These are phyloP conservation scores for Centruroides vittatus DNA, from an alignment of 1,140 invertebrate genomes.

Conservation along the genomic window DNA sequence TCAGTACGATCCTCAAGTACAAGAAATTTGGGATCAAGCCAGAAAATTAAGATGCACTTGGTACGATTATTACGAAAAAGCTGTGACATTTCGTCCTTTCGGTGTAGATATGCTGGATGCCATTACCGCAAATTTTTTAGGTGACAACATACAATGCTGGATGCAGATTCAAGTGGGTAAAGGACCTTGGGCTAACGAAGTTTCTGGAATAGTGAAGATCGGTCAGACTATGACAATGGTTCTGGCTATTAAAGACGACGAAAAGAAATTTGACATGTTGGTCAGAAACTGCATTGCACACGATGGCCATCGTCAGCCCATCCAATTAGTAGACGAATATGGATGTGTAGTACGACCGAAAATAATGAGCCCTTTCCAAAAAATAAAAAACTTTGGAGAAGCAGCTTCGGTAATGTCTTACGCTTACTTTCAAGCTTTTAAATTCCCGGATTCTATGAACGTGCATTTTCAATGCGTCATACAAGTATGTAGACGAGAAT, in stretches of 20 bases:
- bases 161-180: conserved; percentile 94
- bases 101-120: conserved; percentile 81
- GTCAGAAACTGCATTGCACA: conserved; percentile 88
- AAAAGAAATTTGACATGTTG: conserved; percentile 90
- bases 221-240: conserved; percentile 97
- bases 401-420: conserved; percentile 81
- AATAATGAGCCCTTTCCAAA: conserved; percentile 83
- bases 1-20: conserved; percentile 86
- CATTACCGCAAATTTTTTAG: conserved; percentile 83
- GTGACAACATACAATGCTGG: conserved; percentile 89
- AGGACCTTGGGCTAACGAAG: conserved; percentile 88
- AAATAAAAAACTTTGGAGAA: conserved; percentile 88
- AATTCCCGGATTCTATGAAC: conserved; percentile 94
- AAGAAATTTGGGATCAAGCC: conserved; percentile 62
- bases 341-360: conserved; percentile 84
- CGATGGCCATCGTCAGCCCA: conserved; percentile 84
- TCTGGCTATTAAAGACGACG: conserved; percentile 85
- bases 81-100: conserved; percentile 83
- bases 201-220: conserved; percentile 84
- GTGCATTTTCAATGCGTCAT: conserved; percentile 95
- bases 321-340: conserved; percentile 81
- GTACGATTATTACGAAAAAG: conserved; percentile 92
- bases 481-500: conserved; percentile 84
- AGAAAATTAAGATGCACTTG: conserved; percentile 78
- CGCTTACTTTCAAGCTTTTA: conserved; percentile 88